Evolutionary conservation across 2,888 invertebrate genomes (phyloP).

Genomic region (Helobdella robusta): DNA sequence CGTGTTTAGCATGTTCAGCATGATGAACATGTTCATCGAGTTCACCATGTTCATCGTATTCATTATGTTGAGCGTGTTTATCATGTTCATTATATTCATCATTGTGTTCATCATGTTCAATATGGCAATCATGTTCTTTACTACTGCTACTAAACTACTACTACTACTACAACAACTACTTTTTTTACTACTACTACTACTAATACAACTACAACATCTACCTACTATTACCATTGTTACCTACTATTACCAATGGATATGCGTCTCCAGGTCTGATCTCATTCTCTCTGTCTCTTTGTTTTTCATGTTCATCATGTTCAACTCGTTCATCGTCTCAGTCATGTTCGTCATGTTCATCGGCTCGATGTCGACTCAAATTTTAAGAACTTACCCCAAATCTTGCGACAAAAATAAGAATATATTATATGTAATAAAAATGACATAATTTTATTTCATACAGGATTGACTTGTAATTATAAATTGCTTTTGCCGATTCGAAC

Average conservation of each 20-base stretch:
- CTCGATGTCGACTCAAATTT: too few relatives aligned
- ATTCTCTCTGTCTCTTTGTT: not conserved
- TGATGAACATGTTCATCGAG: not conserved
- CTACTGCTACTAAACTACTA: too few relatives aligned
- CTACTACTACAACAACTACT: too few relatives aligned
- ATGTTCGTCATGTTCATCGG: not conserved
- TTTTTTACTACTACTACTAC: too few relatives aligned
- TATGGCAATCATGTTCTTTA: too few relatives aligned
- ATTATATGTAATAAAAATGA: too few relatives aligned
- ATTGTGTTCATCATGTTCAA: not conserved
- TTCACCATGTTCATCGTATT: not conserved
- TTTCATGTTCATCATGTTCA: not conserved
- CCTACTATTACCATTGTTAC: not conserved
- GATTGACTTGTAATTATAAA: too few relatives aligned
- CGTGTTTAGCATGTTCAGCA: slow-evolving; percentile 13
- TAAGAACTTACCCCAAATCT: too few relatives aligned
- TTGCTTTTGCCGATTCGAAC: too few relatives aligned
- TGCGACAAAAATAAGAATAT: too few relatives aligned
- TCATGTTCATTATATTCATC: slow-evolving; percentile 1
- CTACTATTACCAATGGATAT: not conserved
- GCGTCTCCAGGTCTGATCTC: not conserved
- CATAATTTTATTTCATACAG: too few relatives aligned
- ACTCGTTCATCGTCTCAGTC: not conserved
- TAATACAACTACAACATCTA: too few relatives aligned
- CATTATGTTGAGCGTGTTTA: not conserved